These are phyloP conservation scores for Drosophila mojavensis DNA, from an alignment of 1,140 invertebrate species.

Conservation along the genomic window DNA sequence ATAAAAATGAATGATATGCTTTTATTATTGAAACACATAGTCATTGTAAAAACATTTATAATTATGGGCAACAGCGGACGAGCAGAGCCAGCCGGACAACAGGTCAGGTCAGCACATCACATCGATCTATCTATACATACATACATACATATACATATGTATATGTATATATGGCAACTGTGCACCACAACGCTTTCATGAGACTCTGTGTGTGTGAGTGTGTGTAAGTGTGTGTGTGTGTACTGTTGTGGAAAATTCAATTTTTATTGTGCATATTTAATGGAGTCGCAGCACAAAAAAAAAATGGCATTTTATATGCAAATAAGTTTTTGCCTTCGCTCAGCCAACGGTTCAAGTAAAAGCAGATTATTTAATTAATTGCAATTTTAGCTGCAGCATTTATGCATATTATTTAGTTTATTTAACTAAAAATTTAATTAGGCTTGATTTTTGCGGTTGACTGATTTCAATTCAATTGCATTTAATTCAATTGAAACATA, in stretches of 20 bases:
- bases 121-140: slow-evolving; percentile 22
- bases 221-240: slow-evolving; percentile 7
- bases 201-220: neutral
- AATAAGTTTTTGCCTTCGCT: slow-evolving; percentile 35
- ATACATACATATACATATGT: neutral
- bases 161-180: neutral
- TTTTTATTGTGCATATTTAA: slow-evolving; percentile 79
- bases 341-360: slow-evolving; percentile 45
- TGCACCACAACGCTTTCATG: neutral
- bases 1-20: slow-evolving; percentile 82
- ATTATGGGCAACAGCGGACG: slow-evolving; percentile 48
- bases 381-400: slow-evolving; percentile 37
- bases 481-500: slow-evolving; percentile 37
- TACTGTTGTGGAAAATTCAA: slow-evolving; percentile 55
- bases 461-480: slow-evolving; percentile 50
- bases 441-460: slow-evolving; percentile 52
- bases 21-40: slow-evolving; percentile 81
- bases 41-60: slow-evolving; percentile 82
- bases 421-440: slow-evolving; percentile 73
- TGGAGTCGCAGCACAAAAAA: slow-evolving; percentile 41
- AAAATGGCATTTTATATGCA: slow-evolving; percentile 48
- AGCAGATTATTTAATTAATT: slow-evolving; percentile 74
- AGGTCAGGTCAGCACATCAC: slow-evolving; percentile 35
- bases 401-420: slow-evolving; percentile 55
- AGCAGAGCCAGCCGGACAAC: slow-evolving; percentile 5